Base-by-base conservation (phyloP, 2,797 vertebrate species). In the Pristis pectinata region DNA sequence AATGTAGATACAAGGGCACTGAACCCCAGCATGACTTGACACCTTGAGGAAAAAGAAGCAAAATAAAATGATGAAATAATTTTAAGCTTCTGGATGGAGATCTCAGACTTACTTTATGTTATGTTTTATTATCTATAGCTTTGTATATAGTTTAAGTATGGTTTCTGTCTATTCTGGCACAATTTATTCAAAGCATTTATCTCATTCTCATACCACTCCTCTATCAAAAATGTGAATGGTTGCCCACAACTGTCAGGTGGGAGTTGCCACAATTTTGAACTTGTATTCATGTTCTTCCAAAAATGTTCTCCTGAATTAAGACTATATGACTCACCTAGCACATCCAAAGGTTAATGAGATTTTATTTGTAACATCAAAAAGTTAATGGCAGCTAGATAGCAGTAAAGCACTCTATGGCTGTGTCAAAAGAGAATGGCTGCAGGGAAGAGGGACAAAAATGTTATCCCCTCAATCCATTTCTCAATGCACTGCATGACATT, bases 181-280 rank as follows among this genome's bases (percentile, higher is more conserved):
- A 19, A 61, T 67, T 67, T 67, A 91, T 91, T 41, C 61, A 91
- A 91, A 91, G 67, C 61, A 67, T 91, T 91, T 87, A 91, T 91
- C 87, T 91, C 87, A 91, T 91, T 91, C 61, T 67, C n/a, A 91
- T 91, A 41, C 61, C 87, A 67, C n/a, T 67, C 61, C 87, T 91
- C 34, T 41, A 64, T 91, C 59, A 91, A 91, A 91, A 91, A 91
- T 91, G 59, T 91, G 85, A 91, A 91, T 91, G 87, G 22, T 24
- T 64, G 87, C 87, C 27, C 41, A 91, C 17, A 91, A 91, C 83
- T 34, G 87, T 67, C 87, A 91, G 87, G 87, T 91, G 61, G 87
- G 87, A 91, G 87, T 89, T 41, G 61, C 87, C n/a, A 22, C 59
- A 67, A 61, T 37, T 67, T 91, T 67, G 87, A 91, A 67, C 61